These are phyloP conservation scores for Nomia melanderi DNA, from an alignment of 1,140 invertebrate species.

Conservation along the genomic window DNA sequence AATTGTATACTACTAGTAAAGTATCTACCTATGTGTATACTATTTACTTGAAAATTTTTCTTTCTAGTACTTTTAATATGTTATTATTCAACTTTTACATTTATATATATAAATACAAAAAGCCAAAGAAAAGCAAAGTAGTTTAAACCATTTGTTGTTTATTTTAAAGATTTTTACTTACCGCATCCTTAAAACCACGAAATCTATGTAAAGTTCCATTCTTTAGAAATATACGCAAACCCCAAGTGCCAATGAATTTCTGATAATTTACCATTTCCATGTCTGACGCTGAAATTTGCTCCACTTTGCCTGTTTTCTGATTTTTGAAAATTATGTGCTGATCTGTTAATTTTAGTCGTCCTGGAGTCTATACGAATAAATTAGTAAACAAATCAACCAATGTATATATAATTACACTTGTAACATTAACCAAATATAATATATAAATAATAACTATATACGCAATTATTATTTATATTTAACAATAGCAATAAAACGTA, in stretches of 20 bases:
- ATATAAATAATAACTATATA: not conserved
- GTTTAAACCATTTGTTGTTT: not conserved
- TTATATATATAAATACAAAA: too few species aligned
- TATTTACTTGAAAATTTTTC: too few species aligned
- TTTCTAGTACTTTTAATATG: too few species aligned
- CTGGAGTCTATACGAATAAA: constrained; percentile 85
- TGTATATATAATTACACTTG: not conserved
- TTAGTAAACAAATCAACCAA: not conserved
- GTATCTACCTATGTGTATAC: too few species aligned
- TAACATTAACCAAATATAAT: not conserved
- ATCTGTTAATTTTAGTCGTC: constrained; percentile 95
- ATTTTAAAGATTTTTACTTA: constrained; percentile 78
- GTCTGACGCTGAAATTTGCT: constrained; percentile 91
- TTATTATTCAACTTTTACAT: too few species aligned
- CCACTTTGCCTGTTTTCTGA: constrained; percentile 97
- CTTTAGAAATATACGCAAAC: constrained; percentile 94
- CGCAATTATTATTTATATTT: not conserved
- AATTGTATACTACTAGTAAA: too few species aligned
- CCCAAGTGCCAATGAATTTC: constrained; percentile 93
- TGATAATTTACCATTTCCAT: constrained; percentile 96
- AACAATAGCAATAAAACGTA: not conserved
- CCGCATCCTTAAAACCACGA: constrained; percentile 95
- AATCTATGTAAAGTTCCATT: constrained; percentile 95
- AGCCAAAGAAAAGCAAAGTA: too few species aligned
- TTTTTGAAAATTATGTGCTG: constrained; percentile 97